Evolutionary conservation across 1,140 invertebrate genomes (phyloP), one percentile per base, ranked within the genome.

Genomic region (Monomorium pharaonis): DNA sequence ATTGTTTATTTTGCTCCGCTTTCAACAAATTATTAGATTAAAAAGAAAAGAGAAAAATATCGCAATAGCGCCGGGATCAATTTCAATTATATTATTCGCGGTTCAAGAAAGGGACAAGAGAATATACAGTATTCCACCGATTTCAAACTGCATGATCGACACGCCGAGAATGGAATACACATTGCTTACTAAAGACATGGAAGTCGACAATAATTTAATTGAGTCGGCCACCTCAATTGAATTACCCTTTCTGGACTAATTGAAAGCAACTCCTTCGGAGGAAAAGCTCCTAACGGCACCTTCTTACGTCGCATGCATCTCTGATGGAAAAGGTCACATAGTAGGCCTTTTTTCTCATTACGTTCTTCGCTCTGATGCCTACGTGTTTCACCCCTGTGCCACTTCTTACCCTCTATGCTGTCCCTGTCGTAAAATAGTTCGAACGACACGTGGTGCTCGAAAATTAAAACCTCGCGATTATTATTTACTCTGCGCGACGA

Each of bases 261-360:
- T 72, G 24, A 44, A 21, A n/a, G 0, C 37, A 85, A 37, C n/a
- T n/a, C 18, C 47, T 21, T 42, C 10, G 42, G 42, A 67, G 33
- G 51, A 33, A n/a, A 62, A 47, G 12, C 78, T 42, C 7, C 44
- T 3, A 18, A n/a, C 16, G 60, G 54, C 85, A 80, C 80, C 89
- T 77, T 92, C 91, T 87, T 92, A 14, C 60, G 5, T 37, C 42
- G 49, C 78, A 76, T 92, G 80, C 74, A 69, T 63, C 88, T 92
- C 92, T 91, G 88, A 72, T 93, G 74, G 70, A 90, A 93, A 93
- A 93, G 92, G 92, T 93, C 92, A 89, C 67, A 83, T 83, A 37
- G 47, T 75, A 90, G 89, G 86, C 88, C 87, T 91, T 92, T 92
- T 92, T 90, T 89, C 90, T 76, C 42, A 81, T 84, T 78, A 47